Evolutionary conservation across 2,797 vertebrate genomes (phyloP).

Genomic region (Tragelaphus oryx): DNA sequence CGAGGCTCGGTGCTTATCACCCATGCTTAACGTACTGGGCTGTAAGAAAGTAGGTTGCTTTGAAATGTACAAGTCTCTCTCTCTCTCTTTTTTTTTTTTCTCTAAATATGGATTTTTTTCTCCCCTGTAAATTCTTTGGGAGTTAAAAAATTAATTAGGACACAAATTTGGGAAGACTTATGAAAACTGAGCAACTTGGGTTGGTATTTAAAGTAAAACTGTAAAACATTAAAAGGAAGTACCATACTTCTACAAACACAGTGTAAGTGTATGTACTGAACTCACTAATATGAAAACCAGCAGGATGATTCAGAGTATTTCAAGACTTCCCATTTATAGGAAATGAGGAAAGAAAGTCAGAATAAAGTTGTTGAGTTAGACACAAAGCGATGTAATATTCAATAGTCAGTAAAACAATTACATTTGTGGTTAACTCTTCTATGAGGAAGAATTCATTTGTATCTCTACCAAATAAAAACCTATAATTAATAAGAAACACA

Average conservation of each 20-base stretch:
- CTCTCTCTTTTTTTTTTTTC: not conserved
- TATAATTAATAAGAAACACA: not conserved
- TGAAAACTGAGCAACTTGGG: not conserved
- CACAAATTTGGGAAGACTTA: not conserved
- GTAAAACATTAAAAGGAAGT: not conserved
- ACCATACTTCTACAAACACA: not conserved
- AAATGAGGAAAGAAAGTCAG: not conserved
- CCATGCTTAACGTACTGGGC: not conserved
- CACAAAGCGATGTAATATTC: not conserved
- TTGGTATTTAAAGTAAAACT: not conserved
- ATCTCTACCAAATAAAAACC: not conserved
- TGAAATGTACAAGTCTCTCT: not conserved
- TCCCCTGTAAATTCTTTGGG: not conserved
- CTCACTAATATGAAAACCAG: not conserved
- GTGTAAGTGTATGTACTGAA: not conserved
- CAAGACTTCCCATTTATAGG: not conserved
- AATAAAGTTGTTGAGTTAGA: not conserved
- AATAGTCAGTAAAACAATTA: not conserved
- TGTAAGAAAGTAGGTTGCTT: not conserved
- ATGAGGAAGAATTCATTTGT: not conserved
- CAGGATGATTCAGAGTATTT: not conserved
- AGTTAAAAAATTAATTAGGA: constrained; percentile 20
- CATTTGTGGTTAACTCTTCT: not conserved
- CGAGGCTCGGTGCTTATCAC: not conserved
- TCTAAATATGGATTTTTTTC: not conserved